Evolutionary conservation across 2,888 invertebrate species (phyloP), one percentile per base, ranked within the genome.

Genomic region (Exocentrus adspersus): DNA sequence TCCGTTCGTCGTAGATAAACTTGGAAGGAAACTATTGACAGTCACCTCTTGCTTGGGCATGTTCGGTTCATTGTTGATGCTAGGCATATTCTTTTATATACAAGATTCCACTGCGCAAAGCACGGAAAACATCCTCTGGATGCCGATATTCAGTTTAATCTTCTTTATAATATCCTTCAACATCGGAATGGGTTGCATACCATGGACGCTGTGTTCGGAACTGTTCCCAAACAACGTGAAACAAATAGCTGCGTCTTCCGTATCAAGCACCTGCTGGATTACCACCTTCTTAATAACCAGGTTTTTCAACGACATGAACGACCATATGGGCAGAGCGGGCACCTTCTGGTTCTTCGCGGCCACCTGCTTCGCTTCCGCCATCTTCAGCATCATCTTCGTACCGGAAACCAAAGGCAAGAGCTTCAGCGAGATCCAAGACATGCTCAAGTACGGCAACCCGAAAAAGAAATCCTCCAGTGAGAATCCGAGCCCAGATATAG

Each of bases 381-480:
- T 91, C 78, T 95, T 94, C 82, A 88, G 90, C 0, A 85, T 90
- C 71, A 76, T 91, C 41, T 87, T 94, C 53, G 87, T 96, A n/a
- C 94, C 95, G 2, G 95, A 95, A 84, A 96, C 96, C 0, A 95
- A 93, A 82, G 95, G 95, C 19, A 91, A 92, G 83, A 91, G 91
- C 72, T 86, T 95, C 73, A 88, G 90, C 74, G 89, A 95, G 83
- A 95, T 96, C 65, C 92, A 92, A 81, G 86, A 88, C 52, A 87
- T 88, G 77, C 48, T 75, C 16, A 28, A 43, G 12, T 43, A 24
- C 24, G 43, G 37, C 4, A 4, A 2, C 2, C 6, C n/a, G 12
- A 53, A n/a, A n/a, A n/a, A 53, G 20, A 20, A 41, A 28, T 9
- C 48, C 6, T 1, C 19, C 19, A 3, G 9, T 43, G 43, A 43